Evolutionary conservation across 2,888 invertebrate species (phyloP), one percentile per base, ranked within the genome.

Genomic region (Cyclophora albipunctata): DNA sequence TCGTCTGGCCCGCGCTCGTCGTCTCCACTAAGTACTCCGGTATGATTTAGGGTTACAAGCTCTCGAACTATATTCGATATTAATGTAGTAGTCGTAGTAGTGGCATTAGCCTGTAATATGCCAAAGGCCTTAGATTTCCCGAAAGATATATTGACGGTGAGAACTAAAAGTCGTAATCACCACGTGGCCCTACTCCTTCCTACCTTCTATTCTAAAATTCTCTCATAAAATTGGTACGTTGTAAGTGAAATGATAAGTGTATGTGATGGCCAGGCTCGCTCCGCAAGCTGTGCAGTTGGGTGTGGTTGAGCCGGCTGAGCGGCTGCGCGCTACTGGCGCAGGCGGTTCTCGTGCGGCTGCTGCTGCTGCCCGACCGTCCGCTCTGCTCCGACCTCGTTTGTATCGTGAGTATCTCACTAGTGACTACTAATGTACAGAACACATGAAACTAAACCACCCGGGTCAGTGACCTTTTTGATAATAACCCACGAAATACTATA

Each of bases 281-380:
- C n/a, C 85, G 89, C 0, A 75, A 73, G 6, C 35, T 89, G 4
- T 62, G 84, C 54, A 80, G 82, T 7, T 65, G 73, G 42, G 66
- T 89, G 46, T 89, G 90, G 0, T 66, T 91, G 42, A 91, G 91
- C 50, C 83, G 91, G 51, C 67, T 91, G 34, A 82, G 90, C 53
- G 91, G 90, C 68, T 84, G 90, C 62, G 74, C 81, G 47, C 74
- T 92, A 55, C 69, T 92, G 58, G 61, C 91, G 45, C 91, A 91
- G 71, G 90, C 89, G 0, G 67, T 81, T 0, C 60, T 89, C 1
- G 81, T 90, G 7, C 75, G 90, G 5, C 60, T 71, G 0, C 66
- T 90, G 50, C 71, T 91, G 44, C 75, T 90, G 37, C 73, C 84
- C 1, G 90, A 90, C 58, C 66, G 74, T 4, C 47, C 58, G 33